Evolutionary conservation across 2,797 vertebrate genomes (phyloP), one percentile per base, ranked within the genome.

Genomic region (Apogon hyalosoma): DNA sequence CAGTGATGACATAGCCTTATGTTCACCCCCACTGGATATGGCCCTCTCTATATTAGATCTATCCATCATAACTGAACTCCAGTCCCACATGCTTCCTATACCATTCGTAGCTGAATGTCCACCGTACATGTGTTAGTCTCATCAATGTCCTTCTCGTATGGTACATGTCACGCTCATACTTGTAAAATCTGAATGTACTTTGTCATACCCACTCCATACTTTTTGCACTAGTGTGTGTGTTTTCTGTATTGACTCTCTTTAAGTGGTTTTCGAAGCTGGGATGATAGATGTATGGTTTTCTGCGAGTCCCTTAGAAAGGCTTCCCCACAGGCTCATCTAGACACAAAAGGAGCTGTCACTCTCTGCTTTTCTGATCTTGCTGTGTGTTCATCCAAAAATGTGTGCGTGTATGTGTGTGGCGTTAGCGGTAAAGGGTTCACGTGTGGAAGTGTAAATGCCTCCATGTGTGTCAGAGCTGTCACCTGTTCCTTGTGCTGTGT

Each of bases 401-500:
- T 55, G 18, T 39, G 47, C 45, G 65, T 57, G 66, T 47, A 46
- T 48, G 65, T 57, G 66, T 47, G 49, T 51, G 69, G 19, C 64
- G 61, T 69, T 50, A 36, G 36, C 42, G 54, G 39, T 15, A 28
- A 53, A 57, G 50, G 60, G 49, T 63, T 61, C 66, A 61, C 51
- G 73, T 45, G 40, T 73, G 69, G 19, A 11, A 36, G 62, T 56
- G 73, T 73, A 71, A 78, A 80, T 69, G 70, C 67, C 69, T 78
- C 54, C 1, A 41, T 78, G 80, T 70, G 72, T 79, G 75, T 75
- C 11, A 6, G 49, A 64, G 85, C 75, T 87, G 82, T 95, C 93
- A 95, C 93, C 92, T 95, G 93, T 92, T 94, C 88, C 84, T 91
- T 60, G 53, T 33, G 65, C 58, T 74, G 57, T 80, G 64, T 75